A percentile compares a stretch with the other conserved stretches of the same genome.
Evolutionary conservation across 2,797 vertebrate genomes (phyloP).

Genomic region (Liasis olivaceus): DNA sequence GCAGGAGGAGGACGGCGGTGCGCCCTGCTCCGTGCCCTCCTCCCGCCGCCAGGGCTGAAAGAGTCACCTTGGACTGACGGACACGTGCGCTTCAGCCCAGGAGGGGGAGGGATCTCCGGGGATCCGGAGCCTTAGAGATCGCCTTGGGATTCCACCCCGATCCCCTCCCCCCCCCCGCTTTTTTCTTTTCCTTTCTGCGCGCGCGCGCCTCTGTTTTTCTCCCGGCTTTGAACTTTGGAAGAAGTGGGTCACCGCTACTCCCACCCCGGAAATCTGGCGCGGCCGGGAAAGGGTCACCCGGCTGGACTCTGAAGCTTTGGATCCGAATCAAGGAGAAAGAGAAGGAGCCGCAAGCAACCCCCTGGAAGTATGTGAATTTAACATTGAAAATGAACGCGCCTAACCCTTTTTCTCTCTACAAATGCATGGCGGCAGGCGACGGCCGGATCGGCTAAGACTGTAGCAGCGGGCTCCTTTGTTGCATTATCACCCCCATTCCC

Average conservation of each 20-base stretch:
- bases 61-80: background rate
- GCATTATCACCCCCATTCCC: too few species aligned
- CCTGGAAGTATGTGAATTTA: conserved; percentile 55
- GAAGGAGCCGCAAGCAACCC: too few species aligned
- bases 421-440: conserved; percentile 28
- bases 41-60: too few species aligned
- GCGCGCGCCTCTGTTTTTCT: background rate
- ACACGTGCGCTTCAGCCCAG: background rate
- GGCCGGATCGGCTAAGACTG: background rate
- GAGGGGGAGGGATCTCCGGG: background rate
- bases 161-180: background rate
- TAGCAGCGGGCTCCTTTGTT: too few species aligned
- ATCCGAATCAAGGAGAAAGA: background rate
- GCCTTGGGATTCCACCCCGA: background rate
- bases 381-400: conserved; percentile 55
- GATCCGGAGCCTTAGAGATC: background rate
- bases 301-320: background rate
- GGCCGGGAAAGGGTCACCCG: background rate
- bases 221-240: background rate
- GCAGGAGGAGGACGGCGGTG: background rate
- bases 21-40: background rate
- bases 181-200: background rate
- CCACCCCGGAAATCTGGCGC: background rate
- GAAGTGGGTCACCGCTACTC: background rate
- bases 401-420: conserved; percentile 57